phyloP scores from a whole-genome alignment of 2,797 vertebrate species.

The Malurus leucopterus region DNA sequence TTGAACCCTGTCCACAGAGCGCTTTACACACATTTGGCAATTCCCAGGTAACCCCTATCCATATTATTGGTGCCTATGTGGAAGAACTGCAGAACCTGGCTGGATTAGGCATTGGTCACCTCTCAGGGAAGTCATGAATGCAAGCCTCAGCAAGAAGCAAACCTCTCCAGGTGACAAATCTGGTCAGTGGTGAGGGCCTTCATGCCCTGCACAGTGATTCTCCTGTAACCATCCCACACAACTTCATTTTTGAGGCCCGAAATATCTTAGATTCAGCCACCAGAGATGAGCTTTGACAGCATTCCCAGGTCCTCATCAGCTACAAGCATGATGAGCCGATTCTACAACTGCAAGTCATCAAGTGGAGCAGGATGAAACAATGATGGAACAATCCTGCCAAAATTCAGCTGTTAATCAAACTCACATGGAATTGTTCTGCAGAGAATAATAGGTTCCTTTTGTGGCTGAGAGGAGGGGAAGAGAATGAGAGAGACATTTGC shows the following conservation, averaged over 20 bases:
- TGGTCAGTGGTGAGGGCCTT: not conserved
- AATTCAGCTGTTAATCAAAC: not conserved
- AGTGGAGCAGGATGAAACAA: not conserved
- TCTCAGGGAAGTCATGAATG: not conserved
- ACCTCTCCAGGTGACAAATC: not conserved
- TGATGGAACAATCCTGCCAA: not conserved
- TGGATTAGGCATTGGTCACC: rapidly evolving
- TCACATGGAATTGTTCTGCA: not conserved
- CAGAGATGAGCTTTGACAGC: not conserved
- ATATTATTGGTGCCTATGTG: rapidly evolving
- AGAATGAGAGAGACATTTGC: not conserved
- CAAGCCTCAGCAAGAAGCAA: not conserved
- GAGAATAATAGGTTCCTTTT: not conserved
- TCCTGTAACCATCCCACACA: not conserved
- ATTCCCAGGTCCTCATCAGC: not conserved
- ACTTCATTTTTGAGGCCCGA: not conserved
- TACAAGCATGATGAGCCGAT: not conserved
- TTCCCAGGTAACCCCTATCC: not conserved
- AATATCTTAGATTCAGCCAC: not conserved
- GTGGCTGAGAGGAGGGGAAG: not conserved
- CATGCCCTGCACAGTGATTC: not conserved
- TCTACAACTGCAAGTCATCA: not conserved
- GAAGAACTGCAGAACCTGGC: not conserved
- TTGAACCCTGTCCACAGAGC: not conserved
- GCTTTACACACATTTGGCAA: not conserved